Percentiles rank a stretch among this genome's conserved stretches.
These are phyloP conservation scores for Drosophila sp. DNA, from an alignment of 1,140 invertebrate genomes.

Conservation along the genomic window DNA sequence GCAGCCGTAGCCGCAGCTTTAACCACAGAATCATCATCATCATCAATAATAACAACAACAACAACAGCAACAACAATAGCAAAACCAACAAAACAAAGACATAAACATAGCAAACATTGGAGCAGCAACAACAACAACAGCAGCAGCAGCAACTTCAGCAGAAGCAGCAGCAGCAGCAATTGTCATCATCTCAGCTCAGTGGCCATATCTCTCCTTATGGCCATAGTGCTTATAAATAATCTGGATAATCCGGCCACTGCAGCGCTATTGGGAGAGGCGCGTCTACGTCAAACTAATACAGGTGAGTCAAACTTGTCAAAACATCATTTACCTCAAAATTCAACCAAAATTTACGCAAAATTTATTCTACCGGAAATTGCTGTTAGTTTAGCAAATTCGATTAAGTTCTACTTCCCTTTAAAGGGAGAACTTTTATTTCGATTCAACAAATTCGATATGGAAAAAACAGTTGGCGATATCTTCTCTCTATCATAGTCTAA, in stretches of 20 bases:
- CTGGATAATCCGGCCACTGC: conserved; percentile 58
- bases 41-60: conserved; percentile 15
- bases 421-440: too few relatives aligned
- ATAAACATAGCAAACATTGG: conserved; percentile 15
- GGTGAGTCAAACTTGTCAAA: conserved; percentile 45
- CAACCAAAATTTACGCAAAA: too few relatives aligned
- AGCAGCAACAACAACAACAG: conserved; percentile 24
- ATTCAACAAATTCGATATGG: too few relatives aligned
- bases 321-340: too few relatives aligned
- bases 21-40: conserved; percentile 10
- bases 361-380: too few relatives aligned
- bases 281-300: conserved; percentile 62
- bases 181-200: conserved; percentile 16
- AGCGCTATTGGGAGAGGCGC: conserved; percentile 47
- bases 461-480: too few relatives aligned
- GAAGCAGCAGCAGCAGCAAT: conserved; percentile 25
- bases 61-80: conserved; percentile 24
- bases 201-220: conserved; percentile 52
- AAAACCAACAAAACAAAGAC: conserved; percentile 21
- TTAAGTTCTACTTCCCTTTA: too few relatives aligned
- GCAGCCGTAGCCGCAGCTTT: conserved; percentile 18
- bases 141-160: conserved; percentile 18
- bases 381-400: too few relatives aligned
- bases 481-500: too few relatives aligned
- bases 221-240: conserved; percentile 61